Evolutionary conservation across 2,888 invertebrate genomes (phyloP), one percentile per base, ranked within the genome.

Genomic region (Lithodes maja): DNA sequence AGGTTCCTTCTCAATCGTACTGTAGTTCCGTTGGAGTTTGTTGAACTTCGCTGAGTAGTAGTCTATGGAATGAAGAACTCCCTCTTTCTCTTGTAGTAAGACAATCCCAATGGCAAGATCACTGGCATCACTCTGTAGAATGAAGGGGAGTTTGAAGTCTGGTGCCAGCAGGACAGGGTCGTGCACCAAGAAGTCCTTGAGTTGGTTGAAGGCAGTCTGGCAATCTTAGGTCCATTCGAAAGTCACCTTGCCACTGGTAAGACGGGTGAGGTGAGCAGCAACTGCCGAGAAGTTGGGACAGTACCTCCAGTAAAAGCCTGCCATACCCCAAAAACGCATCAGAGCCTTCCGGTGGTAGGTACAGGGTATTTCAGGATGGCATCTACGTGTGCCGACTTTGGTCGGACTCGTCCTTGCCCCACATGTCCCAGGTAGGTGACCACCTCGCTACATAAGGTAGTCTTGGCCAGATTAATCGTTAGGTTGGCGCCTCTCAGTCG

Each of bases 121-220:
- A 79, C 79, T 79, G 15, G 79, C 79, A 79, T 79, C 79, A 54
- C 54, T 79, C 1, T 79, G 81, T 12, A 82, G 61, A 61, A n/a
- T 80, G 81, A 49, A 82, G 17, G 81, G 81, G n/a, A 55, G 33
- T 33, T 3, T 82, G 9, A 61, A 68, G 3, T 82, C 69, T 1
- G 81, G 61, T 15, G 61, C 61, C 1, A 49, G 9, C n/a, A 82
- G 49, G 7, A 82, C 81, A 17, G 69, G 81, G 12, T 82, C 81
- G 15, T 33, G 33, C 3, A 33, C 61, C 33, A 82, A 5, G 81
- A 17, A 69, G 2, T 5, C 33, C 50, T 82, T 82, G 2, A 82
- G 68, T 1, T 82, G 61, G 12, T 68, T 15, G 49, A 82, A 82
- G 49, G 50, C 33, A 1, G 5, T 50, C 50, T 82, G 81, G 68